Evolutionary conservation across 1,140 invertebrate genomes (phyloP), one percentile per base, ranked within the genome.

Genomic region (Mizuhopecten yessoensis): DNA sequence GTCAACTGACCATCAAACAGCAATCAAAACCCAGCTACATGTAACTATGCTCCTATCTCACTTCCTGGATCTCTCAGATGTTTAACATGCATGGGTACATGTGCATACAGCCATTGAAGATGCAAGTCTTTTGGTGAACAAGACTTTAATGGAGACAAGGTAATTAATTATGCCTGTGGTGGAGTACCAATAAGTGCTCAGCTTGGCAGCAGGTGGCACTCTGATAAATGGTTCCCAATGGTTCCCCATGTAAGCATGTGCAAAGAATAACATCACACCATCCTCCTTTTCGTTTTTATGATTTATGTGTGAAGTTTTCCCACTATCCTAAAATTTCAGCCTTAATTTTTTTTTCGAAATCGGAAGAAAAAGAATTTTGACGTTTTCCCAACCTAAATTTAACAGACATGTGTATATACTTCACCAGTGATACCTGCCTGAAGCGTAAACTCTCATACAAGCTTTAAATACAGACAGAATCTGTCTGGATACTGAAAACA

Each of bases 121-220:
- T 75, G n/a, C 57, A 75, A 75, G 57, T 17, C 57, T 75, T 75
- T 75, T n/a, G 57, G n/a, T 75, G 57, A 75, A n/a, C 57, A 75
- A 75, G 57, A 75, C 57, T 75, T 75, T 17, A n/a, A 75, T 29
- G n/a, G 57, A 75, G 57, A 75, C 57, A 75, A 75, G n/a, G 57
- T 75, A 75, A 75, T 75, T 75, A 75, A 75, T 75, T 75, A 29
- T n/a, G 23, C 57, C 57, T 75, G 57, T n/a, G 57, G 57, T 29
- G 57, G 29, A 75, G 57, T 75, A 29, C 57, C 57, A 29, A n/a
- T 29, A 29, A 75, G 57, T 75, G 57, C n/a, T 75, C 57, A 29
- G 17, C 9, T 13, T 29, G n/a, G 57, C 57, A 75, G 57, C 57
- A 75, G 57, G 57, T 75, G 57, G 57, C 57, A 0, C 5, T 20